Evolutionary conservation across 2,113 vertebrate species (phyloP), one percentile per base, ranked within the genome.

Genomic region (Empidonax alnorum): DNA sequence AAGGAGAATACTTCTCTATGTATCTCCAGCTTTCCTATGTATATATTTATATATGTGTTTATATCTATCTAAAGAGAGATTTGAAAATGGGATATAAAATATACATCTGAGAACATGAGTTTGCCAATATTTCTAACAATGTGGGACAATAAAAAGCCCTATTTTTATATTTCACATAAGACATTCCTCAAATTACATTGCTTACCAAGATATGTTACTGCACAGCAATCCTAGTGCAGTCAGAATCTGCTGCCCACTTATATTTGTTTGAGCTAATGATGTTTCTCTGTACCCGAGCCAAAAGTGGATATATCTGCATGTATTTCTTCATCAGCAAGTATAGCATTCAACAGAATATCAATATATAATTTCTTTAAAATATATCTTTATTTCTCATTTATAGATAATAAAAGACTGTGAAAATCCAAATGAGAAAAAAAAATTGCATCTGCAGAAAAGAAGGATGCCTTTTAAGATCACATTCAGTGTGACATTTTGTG

Each of bases 41-140:
- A 1, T 41, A 1, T 10, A 1, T 23, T 1, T 13, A 12, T 4
- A 24, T 9, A 49, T 21, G 15, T 10, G 22, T 6, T 16, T 25
- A 21, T 27, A 50, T 50, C 13, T 50, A 50, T 50, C 49, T 50
- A 35, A 22, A 20, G 2, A 61, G 78, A 68, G 23, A 21, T 37
- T 61, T 65, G 25, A 39, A 85, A 83, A 42, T 37, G 2, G 35
- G 55, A 49, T 41, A 66, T 41, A n/a, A 80, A 91, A 62, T 28
- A 24, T 7, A 27, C 23, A 4, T 41, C 49, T 87, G 17, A 20
- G 24, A 68, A 76, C 14, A 44, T 30, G 33, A 59, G 7, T 63
- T 66, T 81, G 14, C 9, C 47, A 11, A 25, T 65, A 81, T 52
- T 69, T 73, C 83, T 91, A 25, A 2, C 33, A 58, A 37, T 62